Evolutionary conservation across 2,888 invertebrate species (phyloP), one percentile per base, ranked within the genome.

Genomic region (Monoplex corrugatus): DNA sequence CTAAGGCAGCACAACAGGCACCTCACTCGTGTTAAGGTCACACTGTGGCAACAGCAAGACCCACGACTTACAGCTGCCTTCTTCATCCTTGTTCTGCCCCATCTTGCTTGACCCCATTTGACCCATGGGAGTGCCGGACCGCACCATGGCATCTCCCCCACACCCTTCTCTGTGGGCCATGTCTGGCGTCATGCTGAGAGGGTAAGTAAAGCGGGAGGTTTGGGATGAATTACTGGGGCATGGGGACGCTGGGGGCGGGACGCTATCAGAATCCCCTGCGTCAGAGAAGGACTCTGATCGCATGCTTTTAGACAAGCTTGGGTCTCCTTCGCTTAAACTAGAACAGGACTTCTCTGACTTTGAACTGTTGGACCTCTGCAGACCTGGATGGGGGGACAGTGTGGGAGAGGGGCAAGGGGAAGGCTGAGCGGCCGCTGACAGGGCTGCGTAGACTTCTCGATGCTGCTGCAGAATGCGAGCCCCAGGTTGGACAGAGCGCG

Each of bases 311-410:
- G 91, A 92, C 80, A 93, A 88, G 57, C 91, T 87, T 72, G 90
- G 91, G 85, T 92, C 91, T 43, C 94, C 93, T 96, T 98, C 98
- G 96, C 99, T 98, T 19, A 40, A 5, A 10, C 63, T 68, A n/a
- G 86, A 86, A 19, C 38, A 68, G 28, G 98, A 99, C 96, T 98
- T 98, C 35, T 98, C 98, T 78, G 99, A 99, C 96, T 94, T 94
- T 91, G 95, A 94, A 90, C 95, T 95, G 92, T 95, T 95, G 78
- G 95, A 95, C 28, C 95, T 92, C 40, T 94, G 94, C 32, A 95
- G 92, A 44, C 84, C 35, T 45, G 83, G 50, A 57, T 40, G 63
- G 19, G 75, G 75, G 75, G 75, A 35, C n/a, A n/a, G n/a, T n/a
- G 50, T 35, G n/a, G 78, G 91, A 57, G 45, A 89, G 40, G 44